phyloP scores from a whole-genome alignment of 1,140 invertebrate species.

The Drosophila ercepeae region DNA sequence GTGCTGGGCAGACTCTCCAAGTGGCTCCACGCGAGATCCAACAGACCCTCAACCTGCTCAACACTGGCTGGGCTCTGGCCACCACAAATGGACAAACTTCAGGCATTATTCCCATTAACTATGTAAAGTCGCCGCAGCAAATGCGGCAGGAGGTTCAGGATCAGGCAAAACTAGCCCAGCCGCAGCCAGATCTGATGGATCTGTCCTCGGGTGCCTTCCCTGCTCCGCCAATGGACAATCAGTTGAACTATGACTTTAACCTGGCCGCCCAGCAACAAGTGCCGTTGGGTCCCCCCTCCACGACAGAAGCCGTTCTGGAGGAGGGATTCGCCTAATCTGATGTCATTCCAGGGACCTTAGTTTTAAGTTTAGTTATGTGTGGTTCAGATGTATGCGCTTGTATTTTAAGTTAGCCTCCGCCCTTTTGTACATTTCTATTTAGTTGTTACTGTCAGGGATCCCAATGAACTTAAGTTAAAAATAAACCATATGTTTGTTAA shows the following conservation, averaged over 20 bases:
- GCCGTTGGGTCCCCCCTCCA: slow-evolving; percentile 60
- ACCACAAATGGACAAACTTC: slow-evolving; percentile 88
- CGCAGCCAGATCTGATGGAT: slow-evolving; percentile 67
- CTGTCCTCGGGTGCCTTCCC: slow-evolving; percentile 66
- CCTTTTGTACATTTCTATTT: slow-evolving; percentile 53
- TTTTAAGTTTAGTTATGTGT: slow-evolving; percentile 34
- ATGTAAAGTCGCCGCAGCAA: slow-evolving; percentile 86
- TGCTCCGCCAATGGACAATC: slow-evolving; percentile 56
- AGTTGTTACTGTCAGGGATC: slow-evolving; percentile 18
- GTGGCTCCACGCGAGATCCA: slow-evolving; percentile 94
- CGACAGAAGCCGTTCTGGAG: slow-evolving; percentile 36
- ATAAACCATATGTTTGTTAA: slow-evolving; percentile 4
- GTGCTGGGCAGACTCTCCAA: slow-evolving; percentile 90
- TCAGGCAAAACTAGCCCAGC: slow-evolving; percentile 24
- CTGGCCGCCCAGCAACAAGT: slow-evolving; percentile 64
- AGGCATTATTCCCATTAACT: slow-evolving; percentile 92
- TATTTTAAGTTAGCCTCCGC: slow-evolving; percentile 39
- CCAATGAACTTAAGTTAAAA: slow-evolving; percentile 34
- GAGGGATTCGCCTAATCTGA: slow-evolving; percentile 54
- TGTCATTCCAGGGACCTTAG: neutral
- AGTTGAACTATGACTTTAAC: slow-evolving; percentile 68
- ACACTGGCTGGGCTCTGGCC: slow-evolving; percentile 91
- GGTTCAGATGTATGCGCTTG: slow-evolving; percentile 17
- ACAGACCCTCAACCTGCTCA: slow-evolving; percentile 86
- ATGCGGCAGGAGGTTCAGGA: slow-evolving; percentile 59